A percentile compares a stretch with the other conserved stretches of the same genome.
Conservation (phyloP, 53 echinoderm and acorn worm genomes). For the Henricia sp. region DNA sequence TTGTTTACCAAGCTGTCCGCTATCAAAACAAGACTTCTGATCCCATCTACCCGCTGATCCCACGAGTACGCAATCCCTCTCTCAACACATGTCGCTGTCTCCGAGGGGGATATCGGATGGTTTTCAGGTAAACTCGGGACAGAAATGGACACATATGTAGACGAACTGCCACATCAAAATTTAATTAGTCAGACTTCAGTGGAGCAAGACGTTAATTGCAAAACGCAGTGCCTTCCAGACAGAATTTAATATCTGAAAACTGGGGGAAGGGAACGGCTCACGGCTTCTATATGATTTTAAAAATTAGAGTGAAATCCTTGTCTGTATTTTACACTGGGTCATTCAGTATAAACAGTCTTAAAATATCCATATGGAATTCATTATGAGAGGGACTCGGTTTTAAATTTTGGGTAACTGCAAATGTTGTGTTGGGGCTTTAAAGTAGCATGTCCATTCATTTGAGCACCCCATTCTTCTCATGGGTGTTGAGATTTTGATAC, state of each 20-base stretch:
- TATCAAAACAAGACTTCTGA: slow-evolving; percentile 16
- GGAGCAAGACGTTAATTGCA: slow-evolving; percentile 53
- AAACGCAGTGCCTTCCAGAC: slow-evolving; percentile 30
- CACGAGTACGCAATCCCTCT: not conserved
- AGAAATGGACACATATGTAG: not conserved
- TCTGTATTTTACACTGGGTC: no score
- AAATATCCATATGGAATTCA: no score
- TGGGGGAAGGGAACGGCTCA: slow-evolving; percentile 12
- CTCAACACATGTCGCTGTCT: no score
- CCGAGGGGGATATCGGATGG: not conserved
- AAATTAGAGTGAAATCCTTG: no score
- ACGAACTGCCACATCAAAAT: slow-evolving; percentile 60
- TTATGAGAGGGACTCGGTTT: no score
- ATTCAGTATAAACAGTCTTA: no score
- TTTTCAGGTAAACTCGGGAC: slow-evolving; percentile 9
- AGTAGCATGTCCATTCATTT: no score
- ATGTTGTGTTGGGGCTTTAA: no score
- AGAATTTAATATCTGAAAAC: slow-evolving; percentile 45
- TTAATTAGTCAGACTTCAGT: slow-evolving; percentile 59
- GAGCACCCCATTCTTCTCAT: no score
- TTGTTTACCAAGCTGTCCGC: slow-evolving; percentile 29
- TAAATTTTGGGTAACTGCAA: no score
- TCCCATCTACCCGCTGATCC: not conserved
- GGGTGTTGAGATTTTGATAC: no score
- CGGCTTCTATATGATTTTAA: no score